These are phyloP conservation scores for Acrocephalus scirpaceus DNA, from an alignment of 2,797 vertebrate genomes.

Conservation along the genomic window DNA sequence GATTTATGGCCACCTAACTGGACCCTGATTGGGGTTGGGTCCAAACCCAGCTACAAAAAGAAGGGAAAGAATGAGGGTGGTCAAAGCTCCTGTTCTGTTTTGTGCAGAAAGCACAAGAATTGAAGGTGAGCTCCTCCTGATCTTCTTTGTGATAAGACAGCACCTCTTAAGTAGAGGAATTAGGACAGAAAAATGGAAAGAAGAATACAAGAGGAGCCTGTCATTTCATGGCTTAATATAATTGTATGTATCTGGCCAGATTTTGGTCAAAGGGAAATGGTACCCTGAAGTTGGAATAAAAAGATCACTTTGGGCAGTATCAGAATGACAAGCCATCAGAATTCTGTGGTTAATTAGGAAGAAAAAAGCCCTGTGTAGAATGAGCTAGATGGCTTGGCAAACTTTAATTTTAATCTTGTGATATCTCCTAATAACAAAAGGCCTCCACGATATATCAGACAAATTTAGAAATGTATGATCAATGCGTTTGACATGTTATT, in stretches of 20 bases:
- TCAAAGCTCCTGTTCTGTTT: not conserved
- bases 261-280: constrained; percentile 17
- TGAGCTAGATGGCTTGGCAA: constrained; percentile 68
- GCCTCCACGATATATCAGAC: constrained; percentile 66
- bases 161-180: not conserved
- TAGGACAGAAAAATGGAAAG: constrained; percentile 17
- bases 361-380: constrained; percentile 42
- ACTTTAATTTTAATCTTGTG: constrained; percentile 75
- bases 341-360: constrained; percentile 69
- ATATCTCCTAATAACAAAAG: constrained; percentile 72
- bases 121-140: not conserved
- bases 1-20: not conserved
- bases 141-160: not conserved
- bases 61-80: not conserved
- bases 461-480: constrained; percentile 79
- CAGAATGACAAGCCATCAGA: constrained; percentile 72
- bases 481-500: constrained; percentile 82
- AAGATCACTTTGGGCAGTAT: constrained; percentile 60
- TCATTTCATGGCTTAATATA: constrained; percentile 33
- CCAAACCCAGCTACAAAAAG: not conserved
- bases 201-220: not conserved
- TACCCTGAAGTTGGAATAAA: not conserved
- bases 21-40: accelerated
- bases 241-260: constrained; percentile 34
- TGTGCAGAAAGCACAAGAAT: not conserved